A percentile compares a stretch with the other conserved stretches of the same genome.
phyloP scores from a whole-genome alignment of 2,888 invertebrate species.

The Hipparchia sbordonii region DNA sequence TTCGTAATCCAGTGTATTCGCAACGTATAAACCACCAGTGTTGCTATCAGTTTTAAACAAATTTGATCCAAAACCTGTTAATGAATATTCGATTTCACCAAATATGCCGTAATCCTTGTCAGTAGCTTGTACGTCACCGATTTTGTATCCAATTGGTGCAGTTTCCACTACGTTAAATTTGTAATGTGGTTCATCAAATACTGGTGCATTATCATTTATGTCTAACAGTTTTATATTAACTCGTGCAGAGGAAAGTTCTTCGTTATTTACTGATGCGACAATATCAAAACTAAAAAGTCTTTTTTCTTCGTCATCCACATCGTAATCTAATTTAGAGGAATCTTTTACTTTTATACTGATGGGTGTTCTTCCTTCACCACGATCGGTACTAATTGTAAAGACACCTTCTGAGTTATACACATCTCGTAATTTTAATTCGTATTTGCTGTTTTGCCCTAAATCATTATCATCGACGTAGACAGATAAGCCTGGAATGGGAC shows the following conservation, averaged over 20 bases:
- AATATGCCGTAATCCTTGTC: slow-evolving; percentile 89
- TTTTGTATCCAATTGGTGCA: slow-evolving; percentile 82
- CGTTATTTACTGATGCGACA: slow-evolving; percentile 80
- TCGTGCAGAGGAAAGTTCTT: slow-evolving; percentile 83
- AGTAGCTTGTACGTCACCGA: slow-evolving; percentile 86
- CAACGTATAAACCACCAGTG: slow-evolving; percentile 87
- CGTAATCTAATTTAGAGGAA: slow-evolving; percentile 87
- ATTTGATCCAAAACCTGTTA: slow-evolving; percentile 91
- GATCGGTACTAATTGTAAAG: slow-evolving; percentile 85
- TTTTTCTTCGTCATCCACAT: slow-evolving; percentile 83
- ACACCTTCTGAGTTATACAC: slow-evolving; percentile 82
- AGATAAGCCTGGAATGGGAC: slow-evolving; percentile 87
- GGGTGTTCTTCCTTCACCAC: slow-evolving; percentile 88
- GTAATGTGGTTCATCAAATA: slow-evolving; percentile 85
- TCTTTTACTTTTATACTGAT: slow-evolving; percentile 88
- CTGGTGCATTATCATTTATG: slow-evolving; percentile 91
- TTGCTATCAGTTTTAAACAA: slow-evolving; percentile 87
- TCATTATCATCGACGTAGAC: slow-evolving; percentile 89
- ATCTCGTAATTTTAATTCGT: slow-evolving; percentile 84
- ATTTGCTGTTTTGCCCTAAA: slow-evolving; percentile 88
- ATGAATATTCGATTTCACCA: slow-evolving; percentile 87
- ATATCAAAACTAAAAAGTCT: slow-evolving; percentile 87
- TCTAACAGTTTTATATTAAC: slow-evolving; percentile 87
- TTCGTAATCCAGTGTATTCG: slow-evolving; percentile 88
- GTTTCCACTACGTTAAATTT: slow-evolving; percentile 87